phyloP scores from a whole-genome alignment of 2,113 vertebrate genomes.

The Passer domesticus region DNA sequence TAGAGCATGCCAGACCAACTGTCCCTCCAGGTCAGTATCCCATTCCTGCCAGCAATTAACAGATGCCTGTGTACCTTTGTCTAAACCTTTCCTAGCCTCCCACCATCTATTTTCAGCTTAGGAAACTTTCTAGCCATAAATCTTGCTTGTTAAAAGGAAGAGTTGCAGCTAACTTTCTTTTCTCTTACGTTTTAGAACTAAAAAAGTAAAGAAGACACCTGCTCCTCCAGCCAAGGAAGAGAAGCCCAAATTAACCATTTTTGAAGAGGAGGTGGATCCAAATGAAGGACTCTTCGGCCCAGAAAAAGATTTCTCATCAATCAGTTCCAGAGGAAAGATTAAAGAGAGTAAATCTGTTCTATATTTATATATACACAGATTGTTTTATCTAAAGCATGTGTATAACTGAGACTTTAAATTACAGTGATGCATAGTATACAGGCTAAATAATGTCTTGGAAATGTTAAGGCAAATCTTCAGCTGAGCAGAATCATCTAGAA shows the following conservation, averaged over 20 bases:
- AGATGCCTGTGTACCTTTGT: neutral
- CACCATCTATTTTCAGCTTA: neutral
- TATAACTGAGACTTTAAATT: neutral
- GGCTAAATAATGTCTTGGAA: neutral
- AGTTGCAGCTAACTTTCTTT: neutral
- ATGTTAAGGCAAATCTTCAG: neutral
- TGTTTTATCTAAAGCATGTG: neutral
- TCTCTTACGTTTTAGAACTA: slow-evolving; percentile 69
- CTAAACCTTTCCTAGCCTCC: neutral
- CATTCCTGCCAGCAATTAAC: neutral
- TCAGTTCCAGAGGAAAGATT: neutral
- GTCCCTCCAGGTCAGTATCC: neutral
- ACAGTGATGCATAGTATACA: neutral
- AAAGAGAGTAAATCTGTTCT: slow-evolving; percentile 60
- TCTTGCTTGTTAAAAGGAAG: neutral
- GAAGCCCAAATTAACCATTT: slow-evolving; percentile 69
- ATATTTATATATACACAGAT: neutral
- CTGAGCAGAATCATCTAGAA: neutral
- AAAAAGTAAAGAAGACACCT: slow-evolving; percentile 67
- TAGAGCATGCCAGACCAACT: neutral
- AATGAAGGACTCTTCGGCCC: slow-evolving; percentile 73
- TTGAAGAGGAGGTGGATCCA: slow-evolving; percentile 74
- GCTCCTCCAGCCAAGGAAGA: neutral
- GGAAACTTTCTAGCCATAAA: neutral
- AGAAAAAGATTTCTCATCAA: neutral